These are phyloP conservation scores for Nebria brevicollis DNA, from an alignment of 2,888 invertebrate genomes.

Conservation along the genomic window DNA sequence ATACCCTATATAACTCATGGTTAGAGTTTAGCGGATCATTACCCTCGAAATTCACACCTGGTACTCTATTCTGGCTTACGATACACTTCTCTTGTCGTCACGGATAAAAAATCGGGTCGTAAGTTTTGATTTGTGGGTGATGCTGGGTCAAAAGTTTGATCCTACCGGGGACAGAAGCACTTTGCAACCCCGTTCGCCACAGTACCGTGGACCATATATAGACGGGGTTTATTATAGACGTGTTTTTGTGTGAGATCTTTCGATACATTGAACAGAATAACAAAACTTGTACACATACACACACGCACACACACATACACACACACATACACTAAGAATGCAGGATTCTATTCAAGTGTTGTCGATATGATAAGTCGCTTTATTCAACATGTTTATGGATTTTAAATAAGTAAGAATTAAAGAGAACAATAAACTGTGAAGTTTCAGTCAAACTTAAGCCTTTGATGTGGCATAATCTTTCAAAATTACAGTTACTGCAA, in stretches of 20 bases:
- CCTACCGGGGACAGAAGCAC: background rate
- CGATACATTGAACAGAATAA: background rate
- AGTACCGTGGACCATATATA: background rate
- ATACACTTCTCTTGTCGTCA: conserved; percentile 1
- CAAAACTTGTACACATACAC: background rate
- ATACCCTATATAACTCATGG: background rate
- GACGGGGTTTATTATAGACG: background rate
- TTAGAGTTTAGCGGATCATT: background rate
- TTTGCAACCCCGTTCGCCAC: background rate
- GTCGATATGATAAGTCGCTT: background rate
- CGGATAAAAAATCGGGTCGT: background rate
- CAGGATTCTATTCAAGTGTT: background rate
- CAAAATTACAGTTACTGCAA: background rate
- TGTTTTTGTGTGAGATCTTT: background rate
- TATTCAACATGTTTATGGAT: background rate
- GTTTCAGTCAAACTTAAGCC: too few relatives aligned
- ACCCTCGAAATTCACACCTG: background rate
- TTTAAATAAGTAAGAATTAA: background rate
- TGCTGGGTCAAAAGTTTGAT: background rate
- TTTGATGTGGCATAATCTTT: background rate
- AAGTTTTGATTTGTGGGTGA: background rate
- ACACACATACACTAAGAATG: too few relatives aligned
- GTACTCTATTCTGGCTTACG: conserved; percentile 1
- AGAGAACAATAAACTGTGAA: too few relatives aligned
- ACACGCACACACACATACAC: background rate